phyloP scores from a whole-genome alignment of 92 coral and sea anemone genomes.

The Parazoanthus swiftii region DNA sequence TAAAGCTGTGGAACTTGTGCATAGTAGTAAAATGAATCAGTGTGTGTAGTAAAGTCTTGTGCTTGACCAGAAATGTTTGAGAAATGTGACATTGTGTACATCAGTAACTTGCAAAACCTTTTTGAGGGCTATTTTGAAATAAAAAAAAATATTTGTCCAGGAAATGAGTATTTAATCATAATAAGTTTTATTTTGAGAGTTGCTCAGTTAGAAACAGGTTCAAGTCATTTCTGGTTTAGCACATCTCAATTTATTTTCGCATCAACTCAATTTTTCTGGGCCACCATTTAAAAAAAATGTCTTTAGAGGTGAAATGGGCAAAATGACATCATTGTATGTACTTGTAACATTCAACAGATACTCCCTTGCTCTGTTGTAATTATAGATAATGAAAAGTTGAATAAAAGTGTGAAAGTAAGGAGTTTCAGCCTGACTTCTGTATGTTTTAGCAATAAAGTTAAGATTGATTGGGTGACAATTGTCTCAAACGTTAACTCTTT shows the following conservation, averaged over 20 bases:
- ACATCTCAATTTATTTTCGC: slow-evolving; percentile 35
- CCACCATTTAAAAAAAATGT: slow-evolving; percentile 23
- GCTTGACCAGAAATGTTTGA: slow-evolving; percentile 33
- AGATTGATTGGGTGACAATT: too few species aligned
- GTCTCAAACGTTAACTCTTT: too few species aligned
- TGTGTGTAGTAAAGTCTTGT: slow-evolving; percentile 22
- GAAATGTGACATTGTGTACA: not conserved
- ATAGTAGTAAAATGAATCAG: slow-evolving; percentile 31
- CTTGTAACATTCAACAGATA: slow-evolving; percentile 24
- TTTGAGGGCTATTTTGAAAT: slow-evolving; percentile 40
- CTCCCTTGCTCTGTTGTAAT: slow-evolving; percentile 60
- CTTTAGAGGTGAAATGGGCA: slow-evolving; percentile 48
- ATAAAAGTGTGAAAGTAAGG: slow-evolving; percentile 60
- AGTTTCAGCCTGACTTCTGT: not conserved
- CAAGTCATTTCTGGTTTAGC: slow-evolving; percentile 38
- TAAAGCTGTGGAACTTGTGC: slow-evolving; percentile 26
- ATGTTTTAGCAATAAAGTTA: not conserved
- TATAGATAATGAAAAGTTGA: slow-evolving; percentile 60
- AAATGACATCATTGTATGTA: slow-evolving; percentile 33
- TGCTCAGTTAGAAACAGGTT: not conserved
- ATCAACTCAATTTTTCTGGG: slow-evolving; percentile 37
- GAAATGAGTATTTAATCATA: slow-evolving; percentile 41
- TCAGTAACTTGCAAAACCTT: slow-evolving; percentile 22
- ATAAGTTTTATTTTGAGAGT: slow-evolving; percentile 22
- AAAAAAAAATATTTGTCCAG: slow-evolving; percentile 36